These are phyloP conservation scores for Oncorhynchus keta DNA, from an alignment of 2,113 vertebrate genomes.

Conservation along the genomic window DNA sequence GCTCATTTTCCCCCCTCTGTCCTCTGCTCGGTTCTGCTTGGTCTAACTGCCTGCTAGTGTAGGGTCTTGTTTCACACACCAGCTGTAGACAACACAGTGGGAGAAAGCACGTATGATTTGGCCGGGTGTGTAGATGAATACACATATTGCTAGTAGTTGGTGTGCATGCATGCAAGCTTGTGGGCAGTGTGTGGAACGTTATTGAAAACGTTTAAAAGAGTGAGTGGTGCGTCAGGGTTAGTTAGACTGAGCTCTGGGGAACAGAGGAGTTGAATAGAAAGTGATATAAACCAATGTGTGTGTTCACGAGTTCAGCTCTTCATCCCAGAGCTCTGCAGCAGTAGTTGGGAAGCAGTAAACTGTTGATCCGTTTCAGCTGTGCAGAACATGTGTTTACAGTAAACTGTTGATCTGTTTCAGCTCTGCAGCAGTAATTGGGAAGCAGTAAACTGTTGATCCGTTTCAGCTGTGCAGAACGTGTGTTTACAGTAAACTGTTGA, in stretches of 20 bases:
- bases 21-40: no score
- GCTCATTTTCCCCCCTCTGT: neutral
- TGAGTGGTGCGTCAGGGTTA: slow-evolving; percentile 52
- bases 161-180: neutral
- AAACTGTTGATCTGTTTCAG: no score
- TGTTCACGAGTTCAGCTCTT: slow-evolving; percentile 43
- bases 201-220: slow-evolving; percentile 47
- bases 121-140: neutral
- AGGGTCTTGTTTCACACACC: neutral
- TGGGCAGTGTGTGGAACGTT: slow-evolving; percentile 10
- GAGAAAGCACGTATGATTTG: neutral
- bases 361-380: no score
- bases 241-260: slow-evolving; percentile 42
- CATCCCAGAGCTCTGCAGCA: slow-evolving; percentile 52
- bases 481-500: no score
- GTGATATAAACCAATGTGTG: slow-evolving; percentile 49
- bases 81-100: neutral
- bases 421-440: no score
- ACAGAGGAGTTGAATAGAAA: slow-evolving; percentile 52
- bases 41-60: neutral
- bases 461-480: no score
- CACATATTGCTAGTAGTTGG: neutral
- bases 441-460: no score
- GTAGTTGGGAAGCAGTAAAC: slow-evolving; percentile 39
- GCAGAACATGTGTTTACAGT: no score